phyloP scores from a whole-genome alignment of 2,113 vertebrate genomes.

The Rhynchomys soricoides region DNA sequence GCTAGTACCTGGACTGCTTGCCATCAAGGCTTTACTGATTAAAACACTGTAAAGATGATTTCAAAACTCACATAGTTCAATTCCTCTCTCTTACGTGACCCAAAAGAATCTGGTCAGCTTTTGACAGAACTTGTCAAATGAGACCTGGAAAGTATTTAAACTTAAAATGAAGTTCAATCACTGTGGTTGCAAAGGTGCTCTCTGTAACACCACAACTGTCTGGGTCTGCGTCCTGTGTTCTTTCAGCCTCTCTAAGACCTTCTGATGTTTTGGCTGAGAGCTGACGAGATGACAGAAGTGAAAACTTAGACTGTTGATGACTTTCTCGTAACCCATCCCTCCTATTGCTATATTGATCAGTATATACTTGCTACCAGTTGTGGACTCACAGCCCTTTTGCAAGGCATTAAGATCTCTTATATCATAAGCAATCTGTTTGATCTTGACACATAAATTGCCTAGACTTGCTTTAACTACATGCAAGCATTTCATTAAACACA shows the following conservation, averaged over 20 bases:
- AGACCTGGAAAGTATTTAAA: conserved; percentile 21
- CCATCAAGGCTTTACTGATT: conserved; percentile 2
- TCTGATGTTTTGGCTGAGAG: neutral
- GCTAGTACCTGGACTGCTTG: neutral
- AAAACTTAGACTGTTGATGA: conserved; percentile 3
- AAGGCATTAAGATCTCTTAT: conserved; percentile 25
- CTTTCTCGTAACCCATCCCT: neutral
- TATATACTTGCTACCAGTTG: neutral
- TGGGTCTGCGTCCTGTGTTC: neutral
- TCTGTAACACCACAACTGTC: neutral
- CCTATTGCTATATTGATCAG: neutral
- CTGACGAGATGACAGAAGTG: neutral
- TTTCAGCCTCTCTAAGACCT: neutral
- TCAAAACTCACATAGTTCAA: neutral
- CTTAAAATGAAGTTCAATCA: conserved; percentile 42
- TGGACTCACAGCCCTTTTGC: neutral
- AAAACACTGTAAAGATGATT: conserved; percentile 1
- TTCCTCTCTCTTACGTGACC: neutral
- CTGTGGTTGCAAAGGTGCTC: neutral
- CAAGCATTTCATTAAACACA: conserved; percentile 35
- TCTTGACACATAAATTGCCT: conserved; percentile 19
- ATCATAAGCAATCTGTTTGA: conserved; percentile 19
- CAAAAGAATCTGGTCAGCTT: neutral
- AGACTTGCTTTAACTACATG: conserved; percentile 26
- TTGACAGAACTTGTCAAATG: neutral